A percentile compares a stretch with the other conserved stretches of the same genome.
These are phyloP conservation scores for Spodoptera exigua DNA, from an alignment of 2,888 invertebrate species.

Conservation along the genomic window DNA sequence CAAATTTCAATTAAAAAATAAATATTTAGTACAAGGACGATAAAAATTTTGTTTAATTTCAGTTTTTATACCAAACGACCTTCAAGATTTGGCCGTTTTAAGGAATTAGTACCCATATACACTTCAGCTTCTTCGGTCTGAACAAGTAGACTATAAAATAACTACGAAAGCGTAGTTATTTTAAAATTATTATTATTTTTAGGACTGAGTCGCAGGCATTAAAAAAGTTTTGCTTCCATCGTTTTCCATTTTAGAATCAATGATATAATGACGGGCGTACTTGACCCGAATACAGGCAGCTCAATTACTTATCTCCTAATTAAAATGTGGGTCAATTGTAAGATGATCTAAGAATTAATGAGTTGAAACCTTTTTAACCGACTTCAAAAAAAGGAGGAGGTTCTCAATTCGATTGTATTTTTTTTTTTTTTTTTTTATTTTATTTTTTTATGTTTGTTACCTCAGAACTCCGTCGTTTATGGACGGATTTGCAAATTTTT, in stretches of 20 bases:
- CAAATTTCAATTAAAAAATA: no score
- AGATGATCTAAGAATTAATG: neutral
- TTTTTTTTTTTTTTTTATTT: no score
- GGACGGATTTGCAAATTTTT: no score
- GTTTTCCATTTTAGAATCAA: conserved; percentile 8
- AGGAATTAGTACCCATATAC: no score
- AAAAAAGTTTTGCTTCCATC: conserved; percentile 41
- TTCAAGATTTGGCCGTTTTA: no score
- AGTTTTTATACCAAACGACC: conserved; percentile 24
- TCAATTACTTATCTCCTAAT: conserved; percentile 35
- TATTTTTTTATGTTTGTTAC: no score
- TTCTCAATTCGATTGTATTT: no score
- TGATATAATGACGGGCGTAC: conserved; percentile 27
- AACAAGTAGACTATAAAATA: no score
- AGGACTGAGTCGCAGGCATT: conserved; percentile 14
- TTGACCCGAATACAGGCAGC: conserved; percentile 29
- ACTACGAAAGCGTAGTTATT: no score
- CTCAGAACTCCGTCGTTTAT: no score
- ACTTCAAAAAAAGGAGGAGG: no score
- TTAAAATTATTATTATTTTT: conserved; percentile 24
- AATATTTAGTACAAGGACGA: neutral
- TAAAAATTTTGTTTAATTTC: conserved; percentile 34
- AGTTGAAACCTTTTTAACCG: neutral
- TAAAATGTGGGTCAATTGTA: neutral
- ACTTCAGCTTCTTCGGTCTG: no score